Percentiles rank a stretch among this genome's conserved stretches.
These are phyloP conservation scores for Cottus gobio DNA, from an alignment of 2,113 vertebrate species.

Conservation along the genomic window DNA sequence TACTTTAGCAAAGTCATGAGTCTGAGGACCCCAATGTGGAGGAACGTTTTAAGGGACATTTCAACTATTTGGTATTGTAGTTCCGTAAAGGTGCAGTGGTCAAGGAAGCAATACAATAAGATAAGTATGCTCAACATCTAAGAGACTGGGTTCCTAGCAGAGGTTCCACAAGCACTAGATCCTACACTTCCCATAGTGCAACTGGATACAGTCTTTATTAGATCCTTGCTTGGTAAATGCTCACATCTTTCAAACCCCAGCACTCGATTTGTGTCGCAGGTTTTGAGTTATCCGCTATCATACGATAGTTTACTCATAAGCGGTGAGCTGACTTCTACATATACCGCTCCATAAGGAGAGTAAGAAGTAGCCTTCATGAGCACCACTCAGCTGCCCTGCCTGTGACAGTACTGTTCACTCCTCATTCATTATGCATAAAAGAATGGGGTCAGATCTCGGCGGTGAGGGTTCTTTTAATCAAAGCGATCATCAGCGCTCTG, in stretches of 20 bases:
- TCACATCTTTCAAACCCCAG: background rate
- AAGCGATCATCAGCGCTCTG: background rate
- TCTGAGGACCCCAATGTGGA: background rate
- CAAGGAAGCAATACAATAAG: background rate
- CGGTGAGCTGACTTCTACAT: background rate
- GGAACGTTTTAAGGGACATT: constrained; percentile 4
- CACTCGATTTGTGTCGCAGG: background rate
- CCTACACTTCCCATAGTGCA: background rate
- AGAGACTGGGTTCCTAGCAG: background rate
- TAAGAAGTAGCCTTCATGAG: background rate
- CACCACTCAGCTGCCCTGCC: background rate
- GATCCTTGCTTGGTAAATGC: background rate
- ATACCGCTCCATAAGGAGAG: background rate
- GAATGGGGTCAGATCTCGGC: constrained; percentile 1
- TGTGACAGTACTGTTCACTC: background rate
- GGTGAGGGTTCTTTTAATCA: background rate
- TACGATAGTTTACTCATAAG: too few relatives aligned
- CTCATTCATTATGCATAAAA: constrained; percentile 16
- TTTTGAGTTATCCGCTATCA: background rate
- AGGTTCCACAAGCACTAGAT: background rate
- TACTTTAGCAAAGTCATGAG: constrained; percentile 11
- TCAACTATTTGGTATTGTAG: background rate
- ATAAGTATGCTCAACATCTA: background rate
- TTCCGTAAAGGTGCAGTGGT: background rate
- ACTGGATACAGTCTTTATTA: background rate